Evolutionary conservation across 2,888 invertebrate genomes (phyloP).

Genomic region (Cheilosia vulpina): DNA sequence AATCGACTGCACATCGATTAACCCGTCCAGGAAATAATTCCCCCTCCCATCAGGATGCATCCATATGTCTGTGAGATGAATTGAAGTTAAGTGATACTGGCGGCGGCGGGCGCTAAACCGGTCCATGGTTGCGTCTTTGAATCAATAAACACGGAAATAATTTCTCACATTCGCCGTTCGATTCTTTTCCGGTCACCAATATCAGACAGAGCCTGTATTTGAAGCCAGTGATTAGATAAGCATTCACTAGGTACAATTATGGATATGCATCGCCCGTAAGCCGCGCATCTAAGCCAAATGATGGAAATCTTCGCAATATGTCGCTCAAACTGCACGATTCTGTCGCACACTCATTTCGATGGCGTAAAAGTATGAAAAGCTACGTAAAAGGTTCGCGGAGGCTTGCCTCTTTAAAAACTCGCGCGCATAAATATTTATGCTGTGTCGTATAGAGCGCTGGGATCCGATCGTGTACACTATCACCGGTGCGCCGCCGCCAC

Average conservation of each 20-base stretch:
- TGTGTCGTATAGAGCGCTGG: constrained; percentile 20
- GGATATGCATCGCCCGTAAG: constrained; percentile 28
- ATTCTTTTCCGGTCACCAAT: constrained; percentile 62
- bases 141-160: constrained; percentile 72
- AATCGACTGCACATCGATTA: constrained; percentile 60
- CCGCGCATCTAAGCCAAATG: constrained; percentile 1
- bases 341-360: constrained; percentile 54
- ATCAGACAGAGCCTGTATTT: constrained; percentile 18
- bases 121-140: constrained; percentile 27
- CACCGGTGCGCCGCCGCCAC: no score
- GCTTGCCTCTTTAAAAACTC: constrained; percentile 52
- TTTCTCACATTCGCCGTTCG: constrained; percentile 59
- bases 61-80: constrained; percentile 50
- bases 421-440: constrained; percentile 71
- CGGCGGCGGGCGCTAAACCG: constrained; percentile 56
- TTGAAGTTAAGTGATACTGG: constrained; percentile 59
- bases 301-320: constrained; percentile 47
- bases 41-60: constrained; percentile 38
- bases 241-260: constrained; percentile 42
- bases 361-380: constrained; percentile 33
- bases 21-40: constrained; percentile 67
- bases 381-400: constrained; percentile 50
- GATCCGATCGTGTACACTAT: constrained; percentile 37
- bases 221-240: constrained; percentile 51
- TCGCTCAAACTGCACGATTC: constrained; percentile 59